phyloP scores from a whole-genome alignment of 2,888 invertebrate species.

The Beris morrisii region DNA sequence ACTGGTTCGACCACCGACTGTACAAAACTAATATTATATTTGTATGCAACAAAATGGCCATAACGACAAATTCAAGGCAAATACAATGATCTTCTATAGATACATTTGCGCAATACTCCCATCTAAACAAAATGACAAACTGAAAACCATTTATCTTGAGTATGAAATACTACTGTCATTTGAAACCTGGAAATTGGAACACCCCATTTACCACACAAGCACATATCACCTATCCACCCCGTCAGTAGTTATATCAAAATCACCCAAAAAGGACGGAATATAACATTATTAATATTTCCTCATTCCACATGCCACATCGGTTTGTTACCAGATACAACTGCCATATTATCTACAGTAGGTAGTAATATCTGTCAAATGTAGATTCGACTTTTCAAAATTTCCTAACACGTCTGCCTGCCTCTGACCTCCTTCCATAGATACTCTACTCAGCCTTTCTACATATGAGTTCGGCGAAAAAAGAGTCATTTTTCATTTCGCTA shows the following conservation, averaged over 20 bases:
- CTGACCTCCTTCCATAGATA: too few relatives aligned
- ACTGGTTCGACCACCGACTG: too few relatives aligned
- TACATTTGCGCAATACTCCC: neutral
- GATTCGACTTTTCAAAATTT: constrained; percentile 19
- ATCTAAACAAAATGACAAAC: constrained; percentile 15
- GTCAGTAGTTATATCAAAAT: neutral
- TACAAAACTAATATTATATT: too few relatives aligned
- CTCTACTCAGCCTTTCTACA: neutral
- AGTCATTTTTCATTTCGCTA: constrained; percentile 36
- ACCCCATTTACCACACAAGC: too few relatives aligned
- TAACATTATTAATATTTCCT: constrained; percentile 25
- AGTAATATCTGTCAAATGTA: constrained; percentile 25
- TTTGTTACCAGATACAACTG: too few relatives aligned
- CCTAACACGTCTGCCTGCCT: neutral
- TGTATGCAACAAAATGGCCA: too few relatives aligned
- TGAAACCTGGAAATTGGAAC: too few relatives aligned
- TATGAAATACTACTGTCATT: neutral
- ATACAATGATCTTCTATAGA: too few relatives aligned
- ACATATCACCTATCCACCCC: neutral
- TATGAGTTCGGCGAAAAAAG: constrained; percentile 7
- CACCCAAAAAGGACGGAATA: constrained; percentile 5
- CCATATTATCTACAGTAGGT: neutral
- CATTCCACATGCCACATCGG: constrained; percentile 26
- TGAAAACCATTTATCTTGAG: constrained; percentile 16
- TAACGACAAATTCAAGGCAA: too few relatives aligned